Evolutionary conservation across 2,888 invertebrate species (phyloP).

Genomic region (Drosophila nigricruria): DNA sequence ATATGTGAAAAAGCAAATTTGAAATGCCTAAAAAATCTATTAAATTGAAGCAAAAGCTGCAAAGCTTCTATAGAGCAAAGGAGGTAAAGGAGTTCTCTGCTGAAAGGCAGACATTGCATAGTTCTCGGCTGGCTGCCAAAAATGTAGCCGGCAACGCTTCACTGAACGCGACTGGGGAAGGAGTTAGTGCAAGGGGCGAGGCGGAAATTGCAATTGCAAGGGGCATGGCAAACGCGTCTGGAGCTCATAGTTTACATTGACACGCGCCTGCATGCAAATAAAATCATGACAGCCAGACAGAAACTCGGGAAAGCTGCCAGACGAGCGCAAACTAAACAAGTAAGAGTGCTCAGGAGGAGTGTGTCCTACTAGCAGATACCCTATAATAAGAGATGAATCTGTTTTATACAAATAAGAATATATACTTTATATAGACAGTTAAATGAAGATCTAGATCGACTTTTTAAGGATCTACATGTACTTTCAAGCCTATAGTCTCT

Average conservation of each 20-base stretch:
- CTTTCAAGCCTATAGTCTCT: no score
- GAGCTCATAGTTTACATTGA: slow-evolving; percentile 58
- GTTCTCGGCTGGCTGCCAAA: slow-evolving; percentile 66
- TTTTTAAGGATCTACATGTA: no score
- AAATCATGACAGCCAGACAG: slow-evolving; percentile 66
- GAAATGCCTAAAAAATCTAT: slow-evolving; percentile 45
- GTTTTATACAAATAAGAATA: no score
- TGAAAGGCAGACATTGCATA: slow-evolving; percentile 60
- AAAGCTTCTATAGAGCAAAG: background rate
- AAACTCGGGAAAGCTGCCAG: slow-evolving; percentile 47
- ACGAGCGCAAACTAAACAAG: slow-evolving; percentile 4
- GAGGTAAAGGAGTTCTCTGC: slow-evolving; percentile 27
- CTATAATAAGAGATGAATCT: background rate
- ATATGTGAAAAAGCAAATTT: slow-evolving; percentile 6
- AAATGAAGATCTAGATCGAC: no score
- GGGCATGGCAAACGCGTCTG: slow-evolving; percentile 41
- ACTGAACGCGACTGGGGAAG: slow-evolving; percentile 28
- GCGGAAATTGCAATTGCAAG: slow-evolving; percentile 2
- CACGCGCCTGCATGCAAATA: slow-evolving; percentile 66
- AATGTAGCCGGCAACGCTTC: slow-evolving; percentile 66
- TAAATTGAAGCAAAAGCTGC: slow-evolving; percentile 24
- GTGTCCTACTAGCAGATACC: background rate
- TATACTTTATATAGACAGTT: no score
- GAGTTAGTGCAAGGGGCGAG: background rate
- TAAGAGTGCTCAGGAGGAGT: background rate